A percentile compares a stretch with the other conserved stretches of the same genome.
phyloP scores from a whole-genome alignment of 1,140 invertebrate genomes.

The Cyclargus thomasi region DNA sequence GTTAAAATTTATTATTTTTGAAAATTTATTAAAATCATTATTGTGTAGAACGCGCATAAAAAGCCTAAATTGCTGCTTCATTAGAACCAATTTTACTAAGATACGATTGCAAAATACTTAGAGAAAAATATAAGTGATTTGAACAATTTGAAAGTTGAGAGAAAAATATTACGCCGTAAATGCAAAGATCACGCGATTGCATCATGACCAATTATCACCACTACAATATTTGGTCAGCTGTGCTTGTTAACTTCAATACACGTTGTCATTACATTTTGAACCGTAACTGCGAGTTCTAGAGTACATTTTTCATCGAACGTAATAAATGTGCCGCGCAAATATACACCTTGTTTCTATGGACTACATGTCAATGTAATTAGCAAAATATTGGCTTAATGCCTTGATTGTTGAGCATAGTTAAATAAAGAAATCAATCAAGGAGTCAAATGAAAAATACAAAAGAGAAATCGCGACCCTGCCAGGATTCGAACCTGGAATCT shows the following conservation, averaged over 20 bases:
- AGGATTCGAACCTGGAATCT: constrained; percentile 71
- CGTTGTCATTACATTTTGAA: constrained; percentile 13
- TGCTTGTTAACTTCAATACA: constrained; percentile 32
- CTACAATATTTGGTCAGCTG: constrained; percentile 73
- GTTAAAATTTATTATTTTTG: too few species aligned
- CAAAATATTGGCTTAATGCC: constrained; percentile 25
- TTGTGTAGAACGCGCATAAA: too few species aligned
- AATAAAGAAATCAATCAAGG: constrained; percentile 38
- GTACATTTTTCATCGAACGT: constrained; percentile 17
- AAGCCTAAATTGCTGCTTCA: too few species aligned
- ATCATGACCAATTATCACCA: constrained; percentile 70
- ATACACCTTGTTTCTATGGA: constrained; percentile 27
- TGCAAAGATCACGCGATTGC: constrained; percentile 64
- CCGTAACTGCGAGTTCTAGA: constrained; percentile 11
- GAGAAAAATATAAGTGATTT: constrained; percentile 20
- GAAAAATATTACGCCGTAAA: constrained; percentile 28
- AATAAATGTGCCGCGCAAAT: constrained; percentile 26
- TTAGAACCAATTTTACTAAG: too few species aligned
- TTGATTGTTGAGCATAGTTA: constrained; percentile 47
- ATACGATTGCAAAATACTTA: too few species aligned
- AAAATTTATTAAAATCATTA: too few species aligned
- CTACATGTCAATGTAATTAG: constrained; percentile 30
- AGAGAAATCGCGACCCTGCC: constrained; percentile 53
- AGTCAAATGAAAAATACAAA: constrained; percentile 40
- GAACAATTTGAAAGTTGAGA: constrained; percentile 29